Base-by-base conservation (phyloP, 1,140 invertebrate species). In the Gonatopus flavifemur region DNA sequence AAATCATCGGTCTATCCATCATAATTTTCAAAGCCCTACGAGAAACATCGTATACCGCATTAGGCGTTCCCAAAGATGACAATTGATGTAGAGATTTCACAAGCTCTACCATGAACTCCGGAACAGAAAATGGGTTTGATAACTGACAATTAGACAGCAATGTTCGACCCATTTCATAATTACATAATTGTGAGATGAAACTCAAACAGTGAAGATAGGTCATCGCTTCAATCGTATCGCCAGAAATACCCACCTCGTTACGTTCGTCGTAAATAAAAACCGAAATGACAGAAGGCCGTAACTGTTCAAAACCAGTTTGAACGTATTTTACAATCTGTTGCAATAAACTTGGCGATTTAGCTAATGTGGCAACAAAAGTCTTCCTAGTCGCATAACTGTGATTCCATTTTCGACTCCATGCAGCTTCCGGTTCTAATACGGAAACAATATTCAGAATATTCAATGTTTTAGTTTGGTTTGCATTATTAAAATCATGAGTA, bases 371-470 rank as follows among this genome's bases (percentile, higher is more conserved):
- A 16, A 69, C 56, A 3, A 78, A 67, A 7, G 49, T 49, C 50
- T 52, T 74, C 45, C 73, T 61, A 1, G 64, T 72, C 32, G 64
- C 44, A 16, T 69, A 55, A 49, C 57, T 62, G 15, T 73, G 67
- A 20, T 70, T 68, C 74, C 74, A 78, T 21, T 66, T 74, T 38
- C 47, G 64, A 31, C 66, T 67, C 76, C 76, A 78, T 16, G 62
- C 55, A 3, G 73, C 73, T 35, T 65, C 59, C 2, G 76, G 75
- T 32, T 78, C 73, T 10, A 78, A 35, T 3, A 77, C 24, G 2
- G 76, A 66, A 18, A 77, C 19, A 5, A 78, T 62, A 21, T 77
- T 71, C 1, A 77, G 24, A 2, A 61, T 43, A 21, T 57, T 72
- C 2, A 76, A 45, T 4, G 52, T 57, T 30, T 71, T 73, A 6